Evolutionary conservation across 2,113 vertebrate genomes (phyloP).

Genomic region (Hemichromis elongatus): DNA sequence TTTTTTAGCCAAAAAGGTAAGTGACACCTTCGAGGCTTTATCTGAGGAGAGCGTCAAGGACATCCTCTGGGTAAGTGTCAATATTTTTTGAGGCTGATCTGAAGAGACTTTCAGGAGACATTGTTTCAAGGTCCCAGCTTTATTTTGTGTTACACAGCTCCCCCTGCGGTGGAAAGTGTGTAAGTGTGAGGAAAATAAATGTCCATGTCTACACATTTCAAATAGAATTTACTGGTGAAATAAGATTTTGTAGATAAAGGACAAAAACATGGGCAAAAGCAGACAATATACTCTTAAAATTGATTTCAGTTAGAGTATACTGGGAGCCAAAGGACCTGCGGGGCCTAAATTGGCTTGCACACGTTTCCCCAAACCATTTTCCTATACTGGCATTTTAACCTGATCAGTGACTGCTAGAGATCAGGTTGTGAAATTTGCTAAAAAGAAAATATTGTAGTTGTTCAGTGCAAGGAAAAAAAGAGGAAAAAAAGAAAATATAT

Average conservation of each 20-base stretch:
- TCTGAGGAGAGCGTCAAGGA: neutral
- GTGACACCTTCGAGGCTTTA: neutral
- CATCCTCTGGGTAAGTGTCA: neutral
- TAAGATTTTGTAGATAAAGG: neutral
- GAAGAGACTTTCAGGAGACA: neutral
- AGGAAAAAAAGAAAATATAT: neutral
- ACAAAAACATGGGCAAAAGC: neutral
- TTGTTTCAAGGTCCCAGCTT: neutral
- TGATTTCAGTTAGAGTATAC: neutral
- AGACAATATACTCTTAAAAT: neutral
- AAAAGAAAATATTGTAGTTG: neutral
- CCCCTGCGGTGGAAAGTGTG: slow-evolving; percentile 20
- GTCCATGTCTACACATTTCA: neutral
- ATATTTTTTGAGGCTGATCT: neutral
- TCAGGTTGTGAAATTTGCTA: neutral
- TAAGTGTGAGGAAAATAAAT: neutral
- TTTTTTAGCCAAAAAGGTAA: neutral
- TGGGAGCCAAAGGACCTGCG: neutral
- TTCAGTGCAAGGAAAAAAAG: neutral
- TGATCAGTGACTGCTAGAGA: neutral
- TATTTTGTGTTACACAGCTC: slow-evolving; percentile 15
- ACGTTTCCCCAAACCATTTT: neutral
- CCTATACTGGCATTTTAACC: neutral
- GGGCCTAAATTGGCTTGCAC: neutral
- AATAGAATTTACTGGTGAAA: neutral